Evolutionary conservation across 2,797 vertebrate genomes (phyloP).

Genomic region (Melanotaenia trifasciata): DNA sequence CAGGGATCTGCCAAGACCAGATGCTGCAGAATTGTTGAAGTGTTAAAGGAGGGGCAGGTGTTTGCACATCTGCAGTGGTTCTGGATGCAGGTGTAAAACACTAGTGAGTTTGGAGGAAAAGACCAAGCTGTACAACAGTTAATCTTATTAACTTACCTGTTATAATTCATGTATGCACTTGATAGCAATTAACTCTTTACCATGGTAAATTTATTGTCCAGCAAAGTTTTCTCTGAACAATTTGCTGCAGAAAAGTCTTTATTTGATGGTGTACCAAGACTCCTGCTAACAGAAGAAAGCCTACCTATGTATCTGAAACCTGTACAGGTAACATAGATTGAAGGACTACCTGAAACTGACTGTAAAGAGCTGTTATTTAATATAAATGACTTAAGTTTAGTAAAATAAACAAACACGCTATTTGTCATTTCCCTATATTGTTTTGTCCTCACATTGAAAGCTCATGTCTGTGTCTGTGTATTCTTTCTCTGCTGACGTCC

Average conservation of each 20-base stretch:
- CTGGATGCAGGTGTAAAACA: neutral
- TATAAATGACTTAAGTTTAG: constrained; percentile 27
- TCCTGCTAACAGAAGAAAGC: constrained; percentile 42
- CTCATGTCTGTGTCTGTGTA: neutral
- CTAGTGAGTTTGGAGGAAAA: neutral
- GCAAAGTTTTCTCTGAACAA: neutral
- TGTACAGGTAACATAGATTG: constrained; percentile 40
- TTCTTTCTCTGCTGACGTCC: constrained; percentile 39
- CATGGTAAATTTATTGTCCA: neutral
- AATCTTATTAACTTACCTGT: neutral
- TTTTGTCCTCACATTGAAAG: neutral
- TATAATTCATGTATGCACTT: neutral
- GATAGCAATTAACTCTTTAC: neutral
- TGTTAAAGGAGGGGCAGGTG: neutral
- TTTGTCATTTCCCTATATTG: neutral
- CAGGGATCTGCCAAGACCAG: neutral
- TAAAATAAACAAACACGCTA: constrained; percentile 23
- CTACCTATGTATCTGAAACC: constrained; percentile 20
- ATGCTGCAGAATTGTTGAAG: neutral
- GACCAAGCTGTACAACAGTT: neutral
- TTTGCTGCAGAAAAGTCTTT: neutral
- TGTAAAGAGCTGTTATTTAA: constrained; percentile 26
- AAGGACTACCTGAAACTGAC: neutral
- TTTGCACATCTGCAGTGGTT: neutral
- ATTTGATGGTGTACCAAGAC: neutral